Evolutionary conservation across 2,888 invertebrate genomes (phyloP).

Genomic region (Monochamus alternatus): DNA sequence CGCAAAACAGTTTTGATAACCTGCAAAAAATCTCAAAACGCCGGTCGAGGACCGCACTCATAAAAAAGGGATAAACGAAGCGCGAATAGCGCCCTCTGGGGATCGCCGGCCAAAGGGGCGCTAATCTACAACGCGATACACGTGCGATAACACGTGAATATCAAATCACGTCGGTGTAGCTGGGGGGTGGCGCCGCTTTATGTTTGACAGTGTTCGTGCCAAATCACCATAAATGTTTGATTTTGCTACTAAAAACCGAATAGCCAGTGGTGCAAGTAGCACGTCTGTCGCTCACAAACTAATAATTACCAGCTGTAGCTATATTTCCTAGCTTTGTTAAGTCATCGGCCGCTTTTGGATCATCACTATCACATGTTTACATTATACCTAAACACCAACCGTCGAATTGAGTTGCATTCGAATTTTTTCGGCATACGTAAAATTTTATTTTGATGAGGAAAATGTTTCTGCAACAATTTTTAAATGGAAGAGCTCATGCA

Average conservation of each 20-base stretch:
- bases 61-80: conserved; percentile 47
- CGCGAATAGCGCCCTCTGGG: conserved; percentile 42
- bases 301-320: conserved; percentile 39
- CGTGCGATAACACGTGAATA: conserved; percentile 59
- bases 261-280: conserved; percentile 30
- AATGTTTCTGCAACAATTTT: too few relatives aligned
- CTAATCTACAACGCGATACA: conserved; percentile 55
- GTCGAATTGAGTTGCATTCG: too few relatives aligned
- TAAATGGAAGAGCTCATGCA: too few relatives aligned
- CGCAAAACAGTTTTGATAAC: neutral
- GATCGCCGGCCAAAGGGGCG: conserved; percentile 52
- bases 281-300: conserved; percentile 33
- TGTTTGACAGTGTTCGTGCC: conserved; percentile 65
- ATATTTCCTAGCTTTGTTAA: conserved; percentile 44
- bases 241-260: conserved; percentile 58
- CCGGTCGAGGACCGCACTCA: neutral
- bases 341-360: conserved; percentile 31
- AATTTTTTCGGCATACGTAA: too few relatives aligned
- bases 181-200: conserved; percentile 52
- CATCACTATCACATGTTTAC: conserved; percentile 36
- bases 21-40: neutral
- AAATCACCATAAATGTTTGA: conserved; percentile 65
- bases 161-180: conserved; percentile 30
- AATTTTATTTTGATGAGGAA: too few relatives aligned
- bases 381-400: neutral